Evolutionary conservation across 2,797 vertebrate species (phyloP).

Genomic region (Momotus momota): DNA sequence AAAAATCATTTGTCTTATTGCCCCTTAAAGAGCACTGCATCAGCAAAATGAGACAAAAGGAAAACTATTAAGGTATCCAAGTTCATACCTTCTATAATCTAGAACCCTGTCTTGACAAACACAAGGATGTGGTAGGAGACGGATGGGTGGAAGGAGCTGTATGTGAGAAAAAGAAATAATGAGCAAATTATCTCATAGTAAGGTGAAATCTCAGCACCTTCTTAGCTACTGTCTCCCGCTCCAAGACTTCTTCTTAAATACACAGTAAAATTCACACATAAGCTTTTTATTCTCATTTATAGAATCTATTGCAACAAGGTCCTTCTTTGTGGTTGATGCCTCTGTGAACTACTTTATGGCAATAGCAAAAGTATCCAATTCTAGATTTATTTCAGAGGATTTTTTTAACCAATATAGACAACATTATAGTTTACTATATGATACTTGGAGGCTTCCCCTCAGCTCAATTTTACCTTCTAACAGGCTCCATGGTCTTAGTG

Average conservation of each 20-base stretch:
- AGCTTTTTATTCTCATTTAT: not conserved
- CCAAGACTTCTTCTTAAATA: not conserved
- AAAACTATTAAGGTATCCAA: not conserved
- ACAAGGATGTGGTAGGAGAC: not conserved
- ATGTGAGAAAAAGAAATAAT: not conserved
- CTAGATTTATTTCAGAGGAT: not conserved
- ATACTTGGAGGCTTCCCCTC: not conserved
- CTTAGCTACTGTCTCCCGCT: not conserved
- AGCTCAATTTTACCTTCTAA: not conserved
- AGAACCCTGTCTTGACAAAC: not conserved
- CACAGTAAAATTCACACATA: not conserved
- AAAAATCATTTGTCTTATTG: not conserved
- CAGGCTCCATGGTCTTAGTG: not conserved
- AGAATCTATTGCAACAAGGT: fast-evolving
- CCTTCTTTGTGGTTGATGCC: not conserved
- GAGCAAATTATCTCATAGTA: not conserved
- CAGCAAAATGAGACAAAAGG: not conserved
- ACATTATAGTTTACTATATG: not conserved
- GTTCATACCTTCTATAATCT: not conserved
- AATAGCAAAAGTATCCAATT: not conserved
- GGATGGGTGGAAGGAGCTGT: not conserved
- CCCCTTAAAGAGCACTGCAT: not conserved
- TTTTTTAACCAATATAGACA: not conserved
- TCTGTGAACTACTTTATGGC: not conserved
- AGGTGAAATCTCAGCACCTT: not conserved